These are phyloP conservation scores for Phortica magna DNA, from an alignment of 2,888 invertebrate species.

Conservation along the genomic window DNA sequence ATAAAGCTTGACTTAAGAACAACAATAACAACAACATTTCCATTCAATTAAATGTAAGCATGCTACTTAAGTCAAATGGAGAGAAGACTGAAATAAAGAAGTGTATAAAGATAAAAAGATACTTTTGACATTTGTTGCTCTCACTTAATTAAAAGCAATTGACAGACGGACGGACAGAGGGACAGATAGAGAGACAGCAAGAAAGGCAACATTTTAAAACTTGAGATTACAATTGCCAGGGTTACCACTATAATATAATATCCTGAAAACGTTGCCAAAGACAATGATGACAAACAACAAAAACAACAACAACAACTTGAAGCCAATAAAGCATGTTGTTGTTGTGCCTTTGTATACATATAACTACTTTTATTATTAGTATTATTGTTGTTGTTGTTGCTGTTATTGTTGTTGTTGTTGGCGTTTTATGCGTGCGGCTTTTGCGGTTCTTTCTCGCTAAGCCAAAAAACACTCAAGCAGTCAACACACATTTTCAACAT, in stretches of 20 bases:
- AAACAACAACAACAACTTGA: neutral
- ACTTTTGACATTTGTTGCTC: conserved; percentile 40
- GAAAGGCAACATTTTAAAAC: conserved; percentile 25
- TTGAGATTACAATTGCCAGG: conserved; percentile 25
- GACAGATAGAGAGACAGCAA: neutral
- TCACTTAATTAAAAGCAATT: conserved; percentile 60
- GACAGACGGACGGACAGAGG: neutral
- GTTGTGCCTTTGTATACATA: conserved; percentile 5
- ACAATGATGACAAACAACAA: neutral
- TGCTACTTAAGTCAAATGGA: neutral
- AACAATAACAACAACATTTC: neutral
- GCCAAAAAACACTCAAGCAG: conserved; percentile 39
- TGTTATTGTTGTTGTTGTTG: conserved; percentile 10
- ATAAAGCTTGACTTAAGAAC: too few relatives aligned
- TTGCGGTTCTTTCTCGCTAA: conserved; percentile 35
- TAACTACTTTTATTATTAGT: conserved; percentile 24
- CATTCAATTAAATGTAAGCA: conserved; percentile 6
- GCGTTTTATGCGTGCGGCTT: conserved; percentile 36
- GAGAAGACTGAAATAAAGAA: too few relatives aligned
- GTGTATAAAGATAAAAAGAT: neutral
- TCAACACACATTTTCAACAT: conserved; percentile 42
- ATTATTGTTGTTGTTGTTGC: conserved; percentile 10
- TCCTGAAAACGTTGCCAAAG: conserved; percentile 20
- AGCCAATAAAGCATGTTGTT: conserved; percentile 5
- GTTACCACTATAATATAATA: conserved; percentile 28